Evolutionary conservation across 2,888 invertebrate genomes (phyloP).

Genomic region (Malthinus seriepunctatus): DNA sequence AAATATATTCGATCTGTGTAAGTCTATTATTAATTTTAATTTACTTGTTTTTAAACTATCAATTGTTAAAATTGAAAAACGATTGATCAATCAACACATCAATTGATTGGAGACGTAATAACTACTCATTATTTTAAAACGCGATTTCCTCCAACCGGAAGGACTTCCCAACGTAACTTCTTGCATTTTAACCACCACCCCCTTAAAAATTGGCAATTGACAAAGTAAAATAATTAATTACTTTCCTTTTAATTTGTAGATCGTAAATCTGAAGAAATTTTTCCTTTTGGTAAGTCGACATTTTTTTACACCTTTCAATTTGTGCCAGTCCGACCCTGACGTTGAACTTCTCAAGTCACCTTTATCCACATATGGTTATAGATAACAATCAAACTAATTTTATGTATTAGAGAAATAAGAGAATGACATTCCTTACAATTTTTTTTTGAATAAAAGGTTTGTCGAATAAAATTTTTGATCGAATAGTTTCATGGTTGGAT

Average conservation of each 20-base stretch:
- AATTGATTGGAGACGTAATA: not conserved
- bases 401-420: too few relatives aligned
- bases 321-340: not conserved
- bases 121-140: too few relatives aligned
- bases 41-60: not conserved
- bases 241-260: too few relatives aligned
- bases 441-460: not conserved
- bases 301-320: not conserved
- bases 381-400: too few relatives aligned
- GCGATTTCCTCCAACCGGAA: too few relatives aligned
- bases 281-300: too few relatives aligned
- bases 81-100: not conserved
- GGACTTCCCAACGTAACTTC: too few relatives aligned
- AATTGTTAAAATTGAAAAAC: not conserved
- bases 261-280: too few relatives aligned
- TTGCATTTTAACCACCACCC: too few relatives aligned
- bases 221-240: too few relatives aligned
- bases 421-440: not conserved
- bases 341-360: not conserved
- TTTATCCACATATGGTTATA: not conserved
- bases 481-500: too few relatives aligned
- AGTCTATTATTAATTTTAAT: not conserved
- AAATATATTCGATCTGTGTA: conserved; percentile 3
- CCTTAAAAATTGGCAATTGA: too few relatives aligned
- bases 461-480: not conserved